Conservation (phyloP, 2,888 invertebrate genomes). For the Marasmarcha lunaedactyla region DNA sequence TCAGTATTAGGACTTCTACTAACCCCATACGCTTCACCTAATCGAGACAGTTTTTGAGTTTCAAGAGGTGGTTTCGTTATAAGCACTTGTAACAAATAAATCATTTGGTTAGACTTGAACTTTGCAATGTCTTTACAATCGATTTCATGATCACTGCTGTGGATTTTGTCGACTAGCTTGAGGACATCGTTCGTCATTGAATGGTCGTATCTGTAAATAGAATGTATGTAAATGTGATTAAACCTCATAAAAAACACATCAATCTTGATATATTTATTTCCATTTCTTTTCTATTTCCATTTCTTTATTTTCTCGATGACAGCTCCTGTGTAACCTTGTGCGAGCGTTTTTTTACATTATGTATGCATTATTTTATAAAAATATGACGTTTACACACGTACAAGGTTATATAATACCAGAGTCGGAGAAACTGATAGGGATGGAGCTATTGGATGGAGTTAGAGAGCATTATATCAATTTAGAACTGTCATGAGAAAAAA, state of each 20-base stretch:
- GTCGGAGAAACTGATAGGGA: too few relatives aligned
- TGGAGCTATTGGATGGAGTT: too few relatives aligned
- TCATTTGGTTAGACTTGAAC: slow-evolving; percentile 73
- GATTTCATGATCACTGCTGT: not conserved
- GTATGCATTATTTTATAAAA: too few relatives aligned
- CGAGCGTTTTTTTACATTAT: too few relatives aligned
- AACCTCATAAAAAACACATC: not conserved
- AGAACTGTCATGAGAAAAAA: too few relatives aligned
- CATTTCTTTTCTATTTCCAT: too few relatives aligned
- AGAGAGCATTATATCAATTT: too few relatives aligned
- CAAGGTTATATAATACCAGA: too few relatives aligned
- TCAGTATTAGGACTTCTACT: slow-evolving; percentile 79
- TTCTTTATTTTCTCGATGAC: too few relatives aligned
- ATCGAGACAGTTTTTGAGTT: slow-evolving; percentile 66
- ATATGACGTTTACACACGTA: too few relatives aligned
- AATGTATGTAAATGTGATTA: slow-evolving; percentile 1
- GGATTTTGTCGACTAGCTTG: slow-evolving; percentile 60
- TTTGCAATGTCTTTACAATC: slow-evolving; percentile 48
- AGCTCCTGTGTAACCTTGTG: too few relatives aligned
- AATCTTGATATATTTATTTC: too few relatives aligned
- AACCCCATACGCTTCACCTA: slow-evolving; percentile 77
- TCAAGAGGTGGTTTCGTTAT: slow-evolving; percentile 63
- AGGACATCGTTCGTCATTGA: slow-evolving; percentile 73
- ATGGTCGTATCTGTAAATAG: slow-evolving; percentile 72
- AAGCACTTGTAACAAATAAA: slow-evolving; percentile 76